phyloP scores from a whole-genome alignment of 2,888 invertebrate species.

The Pimpla rufipes region DNA sequence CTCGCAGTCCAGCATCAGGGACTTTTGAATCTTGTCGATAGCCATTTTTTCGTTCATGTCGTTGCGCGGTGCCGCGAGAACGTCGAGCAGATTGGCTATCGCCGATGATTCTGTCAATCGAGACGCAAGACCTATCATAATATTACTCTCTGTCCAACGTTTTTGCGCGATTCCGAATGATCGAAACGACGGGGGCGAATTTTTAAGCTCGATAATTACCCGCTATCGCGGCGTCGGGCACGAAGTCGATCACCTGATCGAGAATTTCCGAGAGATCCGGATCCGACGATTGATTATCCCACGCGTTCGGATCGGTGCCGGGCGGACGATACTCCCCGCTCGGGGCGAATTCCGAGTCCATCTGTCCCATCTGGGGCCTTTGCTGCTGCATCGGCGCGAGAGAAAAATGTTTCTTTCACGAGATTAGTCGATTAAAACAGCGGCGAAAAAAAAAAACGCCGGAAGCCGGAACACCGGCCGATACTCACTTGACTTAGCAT shows the following conservation, averaged over 20 bases:
- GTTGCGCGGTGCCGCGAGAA: slow-evolving; percentile 83
- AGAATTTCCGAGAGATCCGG: slow-evolving; percentile 93
- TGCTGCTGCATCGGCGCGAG: slow-evolving; percentile 75
- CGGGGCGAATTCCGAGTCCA: slow-evolving; percentile 84
- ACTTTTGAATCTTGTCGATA: slow-evolving; percentile 96
- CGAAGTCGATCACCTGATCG: slow-evolving; percentile 94
- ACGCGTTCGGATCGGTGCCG: slow-evolving; percentile 83
- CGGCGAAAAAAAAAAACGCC: not conserved
- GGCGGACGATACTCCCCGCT: slow-evolving; percentile 83
- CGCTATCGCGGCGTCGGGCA: slow-evolving; percentile 88
- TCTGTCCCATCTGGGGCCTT: slow-evolving; percentile 83
- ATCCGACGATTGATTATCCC: slow-evolving; percentile 87
- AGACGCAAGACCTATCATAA: slow-evolving; percentile 67
- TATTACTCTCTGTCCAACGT: slow-evolving; percentile 52
- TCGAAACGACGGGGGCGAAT: not conserved
- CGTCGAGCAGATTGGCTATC: slow-evolving; percentile 85
- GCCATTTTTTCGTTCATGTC: slow-evolving; percentile 91
- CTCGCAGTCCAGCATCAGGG: slow-evolving; percentile 93
- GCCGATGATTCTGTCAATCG: slow-evolving; percentile 80
- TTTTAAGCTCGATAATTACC: slow-evolving; percentile 72
- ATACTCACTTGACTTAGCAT: slow-evolving; percentile 82
- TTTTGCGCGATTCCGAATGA: not conserved
- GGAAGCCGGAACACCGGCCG: not conserved
- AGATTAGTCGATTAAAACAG: not conserved
- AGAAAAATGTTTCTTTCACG: not conserved